Base-by-base conservation (phyloP, 2,888 invertebrate species). In the Nysson spinosus region DNA sequence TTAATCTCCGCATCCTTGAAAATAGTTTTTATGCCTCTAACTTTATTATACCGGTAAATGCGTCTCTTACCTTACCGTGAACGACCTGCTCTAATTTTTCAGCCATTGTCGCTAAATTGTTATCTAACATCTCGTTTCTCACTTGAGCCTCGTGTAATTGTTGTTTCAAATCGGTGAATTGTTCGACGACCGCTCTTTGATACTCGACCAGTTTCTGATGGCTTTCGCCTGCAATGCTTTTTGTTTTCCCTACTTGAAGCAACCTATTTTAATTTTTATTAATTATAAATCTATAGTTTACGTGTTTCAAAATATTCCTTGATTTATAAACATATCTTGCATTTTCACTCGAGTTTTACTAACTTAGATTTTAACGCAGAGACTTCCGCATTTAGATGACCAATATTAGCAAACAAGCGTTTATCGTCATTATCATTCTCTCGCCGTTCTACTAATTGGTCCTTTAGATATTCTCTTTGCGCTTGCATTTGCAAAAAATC, bases 51-150 rank as follows among this genome's bases (percentile, higher is more conserved):
- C 2, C 4, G n/a, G 22, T 20, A 5, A 1, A 32, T 30, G 20
- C 30, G n/a, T 1, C 16, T 54, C 61, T 68, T 62, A 83, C 83
- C 75, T 81, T 81, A 50, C 75, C 75, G n/a, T 50, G 51, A 37
- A 30, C 72, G 35, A 77, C 50, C 52, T 80, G 69, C n/a, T 79
- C 76, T 9, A 85, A 57, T 40, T 81, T 77, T 16, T 65, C 44
- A 26, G 64, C 57, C 20, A 81, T 57, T n/a, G 49, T n/a, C n/a
- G 54, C 37, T 16, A 83, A 46, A 32, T 73, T 78, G 12, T 75
- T 69, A 26, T 78, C 63, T 5, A 82, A 42, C 16, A 64, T 14
- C 3, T 54, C 50, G 34, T 80, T 75, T 26, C 74, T 78, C 9
- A 32, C 61, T 34, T 73, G 70, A 20, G 68, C 55, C 24, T 79